Base-by-base conservation (phyloP, 2,797 vertebrate genomes). In the Epinephelus coioides region DNA sequence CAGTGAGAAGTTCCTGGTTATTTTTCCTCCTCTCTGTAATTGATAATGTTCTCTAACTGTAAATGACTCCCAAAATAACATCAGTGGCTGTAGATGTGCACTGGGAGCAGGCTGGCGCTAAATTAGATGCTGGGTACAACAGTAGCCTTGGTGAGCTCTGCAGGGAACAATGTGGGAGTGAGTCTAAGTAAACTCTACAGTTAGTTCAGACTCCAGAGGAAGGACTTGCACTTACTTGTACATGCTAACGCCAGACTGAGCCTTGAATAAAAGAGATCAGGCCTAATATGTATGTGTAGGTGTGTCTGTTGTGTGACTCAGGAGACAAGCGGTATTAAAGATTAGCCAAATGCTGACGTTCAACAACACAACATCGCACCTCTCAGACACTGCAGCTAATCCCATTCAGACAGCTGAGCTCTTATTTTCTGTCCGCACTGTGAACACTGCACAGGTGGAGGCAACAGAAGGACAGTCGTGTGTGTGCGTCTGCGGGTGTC, bases 141-240 rank as follows among this genome's bases (percentile, higher is more conserved):
- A n/a, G 84, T 72, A 78, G 69, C 77, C 79, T 78, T 76, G 83
- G 79, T 66, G 83, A 83, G 47, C 53, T 73, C 86, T 77, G 23
- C 71, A 73, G 76, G 83, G 78, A 89, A 55, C 79, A 55, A 69
- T 5, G 81, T 64, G 71, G 73, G 54, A 79, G 75, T 3, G 63
- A 70, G 64, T 30, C 76, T 61, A 63, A 78, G 78, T 69, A 81
- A 83, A 84, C 54, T 40, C 60, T 4, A n/a, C 55, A 38, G 68
- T 8, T 14, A 5, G 30, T 18, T 25, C 18, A 25, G 13, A 51
- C 27, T 19, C 6, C 21, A 40, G 21, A 27, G 8, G 43, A 19
- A 18, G 14, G 44, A 56, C 65, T 2, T 71, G 75, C 54, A 53
- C 47, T 14, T 23, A 55, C 71, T 49, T 69, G 63, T 44, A 21